These are phyloP conservation scores for Prochilodus magdalenae DNA, from an alignment of 2,113 vertebrate genomes.

Conservation along the genomic window DNA sequence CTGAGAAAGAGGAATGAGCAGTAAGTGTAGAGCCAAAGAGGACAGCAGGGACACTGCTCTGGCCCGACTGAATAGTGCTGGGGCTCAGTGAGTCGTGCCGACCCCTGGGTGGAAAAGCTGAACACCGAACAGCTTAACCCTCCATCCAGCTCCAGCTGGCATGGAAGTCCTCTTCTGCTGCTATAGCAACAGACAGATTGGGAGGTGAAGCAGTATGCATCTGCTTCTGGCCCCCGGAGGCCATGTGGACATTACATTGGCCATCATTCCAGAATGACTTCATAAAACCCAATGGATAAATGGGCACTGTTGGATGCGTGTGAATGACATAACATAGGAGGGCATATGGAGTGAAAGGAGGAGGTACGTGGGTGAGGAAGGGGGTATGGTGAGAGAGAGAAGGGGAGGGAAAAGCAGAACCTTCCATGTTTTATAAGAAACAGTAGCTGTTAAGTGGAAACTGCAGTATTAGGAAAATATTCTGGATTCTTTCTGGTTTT, in stretches of 20 bases:
- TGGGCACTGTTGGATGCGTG: too few relatives aligned
- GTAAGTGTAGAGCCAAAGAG: neutral
- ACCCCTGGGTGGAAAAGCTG: conserved; percentile 28
- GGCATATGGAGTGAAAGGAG: too few relatives aligned
- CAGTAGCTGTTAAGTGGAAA: neutral
- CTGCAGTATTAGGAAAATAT: neutral
- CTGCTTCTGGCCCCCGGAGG: neutral
- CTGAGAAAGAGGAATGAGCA: neutral
- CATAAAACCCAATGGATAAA: conserved; percentile 2
- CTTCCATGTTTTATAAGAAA: neutral
- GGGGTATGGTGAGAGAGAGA: neutral
- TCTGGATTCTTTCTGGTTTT: neutral
- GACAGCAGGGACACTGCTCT: neutral
- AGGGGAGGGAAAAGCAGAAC: neutral
- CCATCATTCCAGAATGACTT: neutral
- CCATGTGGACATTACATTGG: conserved; percentile 24
- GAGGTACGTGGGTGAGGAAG: too few relatives aligned
- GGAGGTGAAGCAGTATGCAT: neutral
- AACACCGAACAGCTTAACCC: conserved; percentile 16
- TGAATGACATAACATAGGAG: neutral
- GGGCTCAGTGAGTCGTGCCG: conserved; percentile 9
- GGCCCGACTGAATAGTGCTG: neutral
- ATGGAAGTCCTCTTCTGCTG: conserved; percentile 29
- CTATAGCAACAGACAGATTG: conserved; percentile 46
- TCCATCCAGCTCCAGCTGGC: conserved; percentile 31